Conservation (phyloP, 2,797 vertebrate genomes). For the Sebastiscus tertius region DNA sequence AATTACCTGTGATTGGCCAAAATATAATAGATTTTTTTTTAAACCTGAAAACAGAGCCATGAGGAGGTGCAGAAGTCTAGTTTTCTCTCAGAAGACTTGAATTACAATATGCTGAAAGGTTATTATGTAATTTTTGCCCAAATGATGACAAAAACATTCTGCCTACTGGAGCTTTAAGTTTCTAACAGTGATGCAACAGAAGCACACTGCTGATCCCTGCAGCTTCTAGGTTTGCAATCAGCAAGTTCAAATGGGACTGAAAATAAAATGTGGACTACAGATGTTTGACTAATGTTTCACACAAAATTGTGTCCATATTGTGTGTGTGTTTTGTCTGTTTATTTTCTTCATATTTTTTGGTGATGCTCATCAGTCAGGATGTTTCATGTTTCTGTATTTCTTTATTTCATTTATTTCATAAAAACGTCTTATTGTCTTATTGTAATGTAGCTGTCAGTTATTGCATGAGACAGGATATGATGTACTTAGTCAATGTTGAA, state of each 20-base stretch:
- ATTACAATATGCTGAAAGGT: too few relatives aligned
- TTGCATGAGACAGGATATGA: neutral
- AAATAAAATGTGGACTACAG: neutral
- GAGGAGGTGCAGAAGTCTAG: too few relatives aligned
- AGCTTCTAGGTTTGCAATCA: neutral
- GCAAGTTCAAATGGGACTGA: neutral
- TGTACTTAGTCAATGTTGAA: constrained; percentile 1
- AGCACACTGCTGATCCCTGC: neutral
- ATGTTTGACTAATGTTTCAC: neutral
- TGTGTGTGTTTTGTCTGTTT: neutral
- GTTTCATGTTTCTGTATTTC: neutral
- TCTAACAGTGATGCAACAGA: neutral
- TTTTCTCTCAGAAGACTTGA: too few relatives aligned
- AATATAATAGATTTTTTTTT: too few relatives aligned
- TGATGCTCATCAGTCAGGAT: neutral
- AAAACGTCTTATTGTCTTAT: neutral
- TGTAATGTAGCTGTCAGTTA: neutral
- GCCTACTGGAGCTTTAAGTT: neutral
- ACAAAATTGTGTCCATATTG: neutral
- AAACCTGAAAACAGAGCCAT: too few relatives aligned
- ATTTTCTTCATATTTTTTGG: neutral
- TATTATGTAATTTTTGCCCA: too few relatives aligned
- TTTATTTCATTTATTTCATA: neutral
- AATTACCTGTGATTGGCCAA: too few relatives aligned
- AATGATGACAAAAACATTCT: too few relatives aligned